Base-by-base conservation (phyloP, 2,797 vertebrate genomes). In the Myripristis jacobus region DNA sequence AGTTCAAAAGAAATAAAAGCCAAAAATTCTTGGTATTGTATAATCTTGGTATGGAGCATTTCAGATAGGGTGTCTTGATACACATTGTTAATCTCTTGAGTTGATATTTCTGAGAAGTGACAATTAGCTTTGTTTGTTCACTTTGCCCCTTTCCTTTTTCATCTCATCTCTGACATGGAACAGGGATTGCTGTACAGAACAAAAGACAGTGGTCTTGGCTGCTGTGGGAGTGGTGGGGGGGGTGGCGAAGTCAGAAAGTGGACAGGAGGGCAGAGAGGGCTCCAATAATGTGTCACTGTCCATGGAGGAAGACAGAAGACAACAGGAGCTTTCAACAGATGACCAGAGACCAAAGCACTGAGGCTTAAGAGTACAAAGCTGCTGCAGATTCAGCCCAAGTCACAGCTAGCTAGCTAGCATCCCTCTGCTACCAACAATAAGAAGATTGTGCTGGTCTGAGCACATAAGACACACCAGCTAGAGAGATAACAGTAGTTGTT, bases 341-440 rank as follows among this genome's bases (percentile, higher is more conserved):
- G 50, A 43, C 60, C 44, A 68, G 67, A 77, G 75, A 77, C 76
- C 57, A 65, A 54, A 66, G 79, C 16, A 60, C 64, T 59, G 25
- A 48, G 62, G 79, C 61, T 69, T 51, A 31, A 19, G 24, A 52
- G 78, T 27, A 77, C 77, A 77, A 80, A 80, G 64, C 81, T 52
- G 71, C 16, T 77, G 77, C 75, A 54, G 76, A 78, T 76, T 80
- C 69, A 79, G 77, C 60, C 36, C 59, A 25, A 73, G 76, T 57
- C 57, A 47, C 60, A 54, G 78, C 66, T 51, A 82, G 79, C 81
- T 4, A 21, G 66, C 52, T 52, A 74, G 64, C 75, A 61, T 70
- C 65, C 67, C 59, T 64, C 65, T 1, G 41, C 74, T 67, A 47
- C 56, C 52, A 46, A 90, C 88, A 90, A 83, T 74, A 57, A 68